phyloP scores from a whole-genome alignment of 2,113 vertebrate genomes.

The Petrocephalus microphthalmus region DNA sequence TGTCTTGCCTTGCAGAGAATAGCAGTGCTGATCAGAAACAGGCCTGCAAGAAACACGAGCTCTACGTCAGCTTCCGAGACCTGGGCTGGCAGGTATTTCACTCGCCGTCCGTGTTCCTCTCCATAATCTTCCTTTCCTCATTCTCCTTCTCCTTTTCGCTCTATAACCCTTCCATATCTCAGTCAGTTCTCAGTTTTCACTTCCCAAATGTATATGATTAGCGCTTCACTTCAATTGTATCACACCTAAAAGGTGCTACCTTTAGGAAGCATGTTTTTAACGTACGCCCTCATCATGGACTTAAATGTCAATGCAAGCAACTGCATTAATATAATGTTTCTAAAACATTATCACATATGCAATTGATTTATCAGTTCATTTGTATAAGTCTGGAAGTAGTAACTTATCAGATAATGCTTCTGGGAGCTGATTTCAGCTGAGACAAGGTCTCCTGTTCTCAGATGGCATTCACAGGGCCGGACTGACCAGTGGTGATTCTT shows the following conservation, averaged over 20 bases:
- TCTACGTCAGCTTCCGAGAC: slow-evolving; percentile 94
- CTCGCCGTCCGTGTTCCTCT: not conserved
- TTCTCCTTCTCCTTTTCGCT: not conserved
- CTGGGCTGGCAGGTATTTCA: slow-evolving; percentile 88
- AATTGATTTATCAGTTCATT: not conserved
- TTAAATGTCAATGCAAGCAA: not conserved
- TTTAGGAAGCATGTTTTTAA: not conserved
- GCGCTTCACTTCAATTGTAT: not conserved
- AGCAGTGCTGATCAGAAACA: slow-evolving; percentile 87
- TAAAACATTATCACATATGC: not conserved
- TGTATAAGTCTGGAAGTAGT: not conserved
- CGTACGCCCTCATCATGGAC: not conserved
- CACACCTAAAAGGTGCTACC: not conserved
- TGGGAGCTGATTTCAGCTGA: not conserved
- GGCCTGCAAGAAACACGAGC: slow-evolving; percentile 92
- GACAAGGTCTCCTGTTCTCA: not conserved
- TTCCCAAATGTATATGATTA: not conserved
- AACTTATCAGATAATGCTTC: not conserved
- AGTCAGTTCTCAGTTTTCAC: not conserved
- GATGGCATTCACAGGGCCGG: not conserved
- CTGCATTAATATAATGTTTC: not conserved
- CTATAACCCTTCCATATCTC: not conserved
- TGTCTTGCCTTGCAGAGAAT: slow-evolving; percentile 64
- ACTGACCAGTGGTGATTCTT: not conserved
- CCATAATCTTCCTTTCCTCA: not conserved